A percentile compares a stretch with the other conserved stretches of the same genome.
phyloP scores from a whole-genome alignment of 2,797 vertebrate species.

The Scomberomorus guttatus region DNA sequence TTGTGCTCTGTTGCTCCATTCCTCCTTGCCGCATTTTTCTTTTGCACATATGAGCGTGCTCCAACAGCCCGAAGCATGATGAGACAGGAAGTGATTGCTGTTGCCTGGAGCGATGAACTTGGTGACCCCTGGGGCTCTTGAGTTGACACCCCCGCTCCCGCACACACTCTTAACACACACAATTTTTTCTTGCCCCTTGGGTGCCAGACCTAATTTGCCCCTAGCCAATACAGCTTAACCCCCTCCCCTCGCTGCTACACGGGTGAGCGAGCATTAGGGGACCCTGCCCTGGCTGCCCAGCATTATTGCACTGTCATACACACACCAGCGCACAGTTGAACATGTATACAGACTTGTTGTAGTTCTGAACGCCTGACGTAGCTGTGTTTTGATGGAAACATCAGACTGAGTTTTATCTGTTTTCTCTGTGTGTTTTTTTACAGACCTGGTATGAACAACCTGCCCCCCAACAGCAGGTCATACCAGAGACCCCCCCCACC shows the following conservation, averaged over 20 bases:
- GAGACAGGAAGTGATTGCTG: conserved; percentile 79
- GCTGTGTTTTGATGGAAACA: conserved; percentile 44
- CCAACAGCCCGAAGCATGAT: conserved; percentile 60
- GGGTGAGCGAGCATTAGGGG: conserved; percentile 73
- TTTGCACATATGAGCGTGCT: conserved; percentile 20
- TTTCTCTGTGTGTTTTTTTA: conserved; percentile 24
- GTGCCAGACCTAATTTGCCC: conserved; percentile 83
- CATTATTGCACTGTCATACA: conserved; percentile 55
- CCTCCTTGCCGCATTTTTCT: conserved; percentile 12
- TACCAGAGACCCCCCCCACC: background rate
- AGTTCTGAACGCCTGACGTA: conserved; percentile 4
- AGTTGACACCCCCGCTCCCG: conserved; percentile 67
- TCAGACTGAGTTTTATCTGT: conserved; percentile 25
- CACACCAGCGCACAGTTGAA: conserved; percentile 37
- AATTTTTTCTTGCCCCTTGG: conserved; percentile 71
- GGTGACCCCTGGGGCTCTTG: conserved; percentile 74
- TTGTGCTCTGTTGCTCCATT: conserved; percentile 19
- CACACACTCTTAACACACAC: conserved; percentile 26
- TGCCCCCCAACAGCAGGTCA: conserved; percentile 9
- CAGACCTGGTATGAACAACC: conserved; percentile 83
- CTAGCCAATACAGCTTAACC: conserved; percentile 85
- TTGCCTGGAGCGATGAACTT: conserved; percentile 79
- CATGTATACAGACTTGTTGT: conserved; percentile 24
- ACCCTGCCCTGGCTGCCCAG: conserved; percentile 45
- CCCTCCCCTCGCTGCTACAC: conserved; percentile 69